These are phyloP conservation scores for Choloepus hoffmanni DNA, from an alignment of 2,113 vertebrate genomes.

Conservation along the genomic window DNA sequence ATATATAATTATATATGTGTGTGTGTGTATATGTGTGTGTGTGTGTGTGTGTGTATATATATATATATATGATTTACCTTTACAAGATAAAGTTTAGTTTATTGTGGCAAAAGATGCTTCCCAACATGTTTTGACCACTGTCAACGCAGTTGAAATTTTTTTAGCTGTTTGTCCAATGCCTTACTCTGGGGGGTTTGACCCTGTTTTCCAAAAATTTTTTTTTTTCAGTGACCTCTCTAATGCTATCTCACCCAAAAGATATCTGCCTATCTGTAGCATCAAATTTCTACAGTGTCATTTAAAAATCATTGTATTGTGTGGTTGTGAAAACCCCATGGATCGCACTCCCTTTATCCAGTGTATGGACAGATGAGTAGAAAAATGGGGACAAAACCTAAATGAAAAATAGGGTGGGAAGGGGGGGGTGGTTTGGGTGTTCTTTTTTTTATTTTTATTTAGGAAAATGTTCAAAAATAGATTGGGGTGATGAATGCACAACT, in stretches of 20 bases:
- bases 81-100: conserved; percentile 12
- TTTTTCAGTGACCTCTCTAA: neutral
- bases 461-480: too few species aligned
- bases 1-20: neutral
- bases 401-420: too few species aligned
- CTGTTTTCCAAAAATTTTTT: neutral
- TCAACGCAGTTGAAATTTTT: neutral
- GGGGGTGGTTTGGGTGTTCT: too few species aligned
- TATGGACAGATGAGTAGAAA: too few species aligned
- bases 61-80: neutral
- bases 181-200: neutral
- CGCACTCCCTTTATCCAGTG: too few species aligned
- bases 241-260: neutral
- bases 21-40: neutral
- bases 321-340: too few species aligned
- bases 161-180: neutral
- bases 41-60: too few species aligned
- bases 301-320: too few species aligned
- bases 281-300: neutral
- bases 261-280: too few species aligned
- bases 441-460: too few species aligned
- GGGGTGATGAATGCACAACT: too few species aligned
- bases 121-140: conserved; percentile 4
- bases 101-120: conserved; percentile 10
- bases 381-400: too few species aligned